A percentile compares a stretch with the other conserved stretches of the same genome.
phyloP scores from a whole-genome alignment of 2,797 vertebrate species.

The Etheostoma nigrum region DNA sequence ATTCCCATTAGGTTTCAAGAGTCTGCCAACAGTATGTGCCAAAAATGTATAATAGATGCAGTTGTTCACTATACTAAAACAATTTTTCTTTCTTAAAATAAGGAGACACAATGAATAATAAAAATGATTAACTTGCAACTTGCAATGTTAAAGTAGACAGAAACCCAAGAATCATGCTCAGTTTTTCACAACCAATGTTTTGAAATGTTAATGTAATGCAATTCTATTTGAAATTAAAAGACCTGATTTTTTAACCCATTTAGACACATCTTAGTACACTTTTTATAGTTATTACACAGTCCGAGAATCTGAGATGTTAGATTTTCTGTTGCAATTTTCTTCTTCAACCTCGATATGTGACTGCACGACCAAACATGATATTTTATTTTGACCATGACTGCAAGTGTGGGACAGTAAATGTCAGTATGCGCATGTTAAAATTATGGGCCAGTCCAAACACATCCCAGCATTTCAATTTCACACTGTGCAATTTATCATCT shows the following conservation, averaged over 20 bases:
- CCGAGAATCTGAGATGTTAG: background rate
- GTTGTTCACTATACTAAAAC: background rate
- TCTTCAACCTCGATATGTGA: background rate
- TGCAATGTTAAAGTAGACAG: background rate
- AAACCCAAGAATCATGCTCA: background rate
- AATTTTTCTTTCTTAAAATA: background rate
- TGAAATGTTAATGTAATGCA: no score
- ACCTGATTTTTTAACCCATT: background rate
- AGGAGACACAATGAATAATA: slow-evolving; percentile 3
- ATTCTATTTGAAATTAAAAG: background rate
- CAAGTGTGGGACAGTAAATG: background rate
- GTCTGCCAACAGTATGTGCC: background rate
- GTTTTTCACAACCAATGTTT: background rate
- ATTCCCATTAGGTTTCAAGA: background rate
- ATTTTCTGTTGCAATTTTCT: slow-evolving; percentile 22
- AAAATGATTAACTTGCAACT: background rate
- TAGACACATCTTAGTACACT: background rate
- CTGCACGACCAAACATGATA: slow-evolving; percentile 9
- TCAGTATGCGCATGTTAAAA: slow-evolving; percentile 21
- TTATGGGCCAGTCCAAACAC: slow-evolving; percentile 24
- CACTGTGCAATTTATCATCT: slow-evolving; percentile 27
- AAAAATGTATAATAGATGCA: background rate
- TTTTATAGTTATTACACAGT: background rate
- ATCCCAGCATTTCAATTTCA: slow-evolving; percentile 33
- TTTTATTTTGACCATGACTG: background rate